Percentiles rank a stretch among this genome's conserved stretches.
Evolutionary conservation across 2,888 invertebrate species (phyloP).

Genomic region (Netelia fuscicornis): DNA sequence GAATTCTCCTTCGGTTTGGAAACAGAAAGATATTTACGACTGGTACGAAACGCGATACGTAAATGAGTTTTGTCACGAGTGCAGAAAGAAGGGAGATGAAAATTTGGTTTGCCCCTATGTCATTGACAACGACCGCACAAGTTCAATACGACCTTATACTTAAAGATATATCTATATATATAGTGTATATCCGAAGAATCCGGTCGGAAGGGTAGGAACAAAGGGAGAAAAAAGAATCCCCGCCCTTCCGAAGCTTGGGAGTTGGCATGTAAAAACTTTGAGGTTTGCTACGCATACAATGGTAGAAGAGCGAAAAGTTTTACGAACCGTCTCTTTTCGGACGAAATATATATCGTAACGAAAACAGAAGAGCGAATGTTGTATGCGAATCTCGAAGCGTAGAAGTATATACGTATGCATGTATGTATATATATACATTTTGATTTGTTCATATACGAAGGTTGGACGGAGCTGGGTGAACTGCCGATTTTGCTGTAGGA

Average conservation of each 20-base stretch:
- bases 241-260: conserved; percentile 2
- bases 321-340: conserved; percentile 25
- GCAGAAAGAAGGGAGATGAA: conserved; percentile 44
- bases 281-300: conserved; percentile 63
- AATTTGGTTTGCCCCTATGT: conserved; percentile 34
- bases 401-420: background rate
- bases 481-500: conserved; percentile 21
- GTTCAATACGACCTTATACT: background rate
- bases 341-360: conserved; percentile 52
- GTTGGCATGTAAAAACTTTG: conserved; percentile 69
- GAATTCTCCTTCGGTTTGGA: background rate
- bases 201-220: background rate
- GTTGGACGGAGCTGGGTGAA: background rate
- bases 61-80: conserved; percentile 48
- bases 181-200: conserved; percentile 12
- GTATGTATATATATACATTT: background rate
- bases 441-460: conserved; percentile 1
- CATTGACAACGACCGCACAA: conserved; percentile 54
- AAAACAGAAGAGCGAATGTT: conserved; percentile 52
- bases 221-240: background rate
- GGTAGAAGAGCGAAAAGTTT: conserved; percentile 55
- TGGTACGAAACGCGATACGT: conserved; percentile 1
- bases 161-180: conserved; percentile 30
- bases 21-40: background rate
- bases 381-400: conserved; percentile 37